These are phyloP conservation scores for Orthosia incerta DNA, from an alignment of 2,888 invertebrate species.

Conservation along the genomic window DNA sequence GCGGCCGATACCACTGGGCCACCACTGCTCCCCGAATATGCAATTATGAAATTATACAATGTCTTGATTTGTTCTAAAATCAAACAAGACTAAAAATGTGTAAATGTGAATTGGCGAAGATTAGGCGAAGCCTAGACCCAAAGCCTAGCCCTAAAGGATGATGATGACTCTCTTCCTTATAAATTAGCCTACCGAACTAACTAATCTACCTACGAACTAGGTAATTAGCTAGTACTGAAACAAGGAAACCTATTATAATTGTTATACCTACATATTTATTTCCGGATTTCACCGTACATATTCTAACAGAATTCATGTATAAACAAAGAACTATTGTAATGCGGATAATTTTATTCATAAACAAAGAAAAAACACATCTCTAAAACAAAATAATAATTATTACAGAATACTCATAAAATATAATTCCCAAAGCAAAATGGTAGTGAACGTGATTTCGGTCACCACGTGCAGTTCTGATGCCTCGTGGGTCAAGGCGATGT, in stretches of 20 bases:
- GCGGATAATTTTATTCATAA: neutral
- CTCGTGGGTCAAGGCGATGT: slow-evolving; percentile 57
- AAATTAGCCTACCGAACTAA: no score
- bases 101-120: no score
- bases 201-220: no score
- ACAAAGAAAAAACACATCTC: neutral
- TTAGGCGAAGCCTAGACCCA: no score
- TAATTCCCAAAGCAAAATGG: slow-evolving; percentile 1
- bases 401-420: neutral
- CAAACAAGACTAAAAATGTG: no score
- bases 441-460: slow-evolving; percentile 29
- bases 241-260: slow-evolving; percentile 16
- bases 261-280: neutral
- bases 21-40: no score
- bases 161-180: no score
- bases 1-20: no score
- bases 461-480: slow-evolving; percentile 51
- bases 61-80: no score
- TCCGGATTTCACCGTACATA: slow-evolving; percentile 1
- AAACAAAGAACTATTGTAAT: neutral
- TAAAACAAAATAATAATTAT: neutral
- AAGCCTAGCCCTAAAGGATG: no score
- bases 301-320: neutral
- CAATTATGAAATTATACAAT: no score
- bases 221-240: neutral